Percentiles rank a stretch among this genome's conserved stretches.
Conservation (phyloP, 1,140 invertebrate species). For the Triops cancriformis region DNA sequence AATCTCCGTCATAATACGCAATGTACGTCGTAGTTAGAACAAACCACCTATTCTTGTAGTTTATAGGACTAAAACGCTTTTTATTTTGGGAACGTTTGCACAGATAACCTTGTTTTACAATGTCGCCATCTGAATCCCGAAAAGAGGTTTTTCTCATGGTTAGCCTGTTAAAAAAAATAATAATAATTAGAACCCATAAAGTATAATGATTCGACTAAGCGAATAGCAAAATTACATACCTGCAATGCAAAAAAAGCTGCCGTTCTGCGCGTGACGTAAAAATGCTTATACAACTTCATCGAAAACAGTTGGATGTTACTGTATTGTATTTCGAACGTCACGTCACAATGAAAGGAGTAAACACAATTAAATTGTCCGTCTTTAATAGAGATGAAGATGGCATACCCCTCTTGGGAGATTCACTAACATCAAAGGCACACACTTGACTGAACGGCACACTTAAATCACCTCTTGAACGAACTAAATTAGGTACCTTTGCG, state of each 20-base stretch:
- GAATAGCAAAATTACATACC: background rate
- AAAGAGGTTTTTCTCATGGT: slow-evolving; percentile 6
- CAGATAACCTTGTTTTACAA: slow-evolving; percentile 55
- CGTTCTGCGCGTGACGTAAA: background rate
- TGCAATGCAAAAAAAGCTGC: background rate
- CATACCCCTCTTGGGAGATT: too few species aligned
- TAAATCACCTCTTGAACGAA: too few species aligned
- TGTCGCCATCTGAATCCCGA: slow-evolving; percentile 19
- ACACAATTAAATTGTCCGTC: too few species aligned
- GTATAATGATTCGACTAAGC: background rate
- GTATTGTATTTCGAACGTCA: too few species aligned
- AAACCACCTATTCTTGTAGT: slow-evolving; percentile 78
- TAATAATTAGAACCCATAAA: background rate
- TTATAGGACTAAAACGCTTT: slow-evolving; percentile 70
- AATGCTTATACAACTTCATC: background rate
- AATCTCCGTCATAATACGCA: slow-evolving; percentile 69
- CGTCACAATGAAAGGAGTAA: too few species aligned
- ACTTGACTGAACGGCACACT: too few species aligned
- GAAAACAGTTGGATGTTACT: background rate
- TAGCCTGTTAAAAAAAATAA: too few species aligned
- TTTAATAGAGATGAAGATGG: too few species aligned
- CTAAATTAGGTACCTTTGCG: too few species aligned
- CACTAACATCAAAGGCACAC: too few species aligned
- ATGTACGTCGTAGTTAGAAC: slow-evolving; percentile 61
- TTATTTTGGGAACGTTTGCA: slow-evolving; percentile 78